Base-by-base conservation (phyloP, 2,113 vertebrate species). In the Leucoraja erinaceus region DNA sequence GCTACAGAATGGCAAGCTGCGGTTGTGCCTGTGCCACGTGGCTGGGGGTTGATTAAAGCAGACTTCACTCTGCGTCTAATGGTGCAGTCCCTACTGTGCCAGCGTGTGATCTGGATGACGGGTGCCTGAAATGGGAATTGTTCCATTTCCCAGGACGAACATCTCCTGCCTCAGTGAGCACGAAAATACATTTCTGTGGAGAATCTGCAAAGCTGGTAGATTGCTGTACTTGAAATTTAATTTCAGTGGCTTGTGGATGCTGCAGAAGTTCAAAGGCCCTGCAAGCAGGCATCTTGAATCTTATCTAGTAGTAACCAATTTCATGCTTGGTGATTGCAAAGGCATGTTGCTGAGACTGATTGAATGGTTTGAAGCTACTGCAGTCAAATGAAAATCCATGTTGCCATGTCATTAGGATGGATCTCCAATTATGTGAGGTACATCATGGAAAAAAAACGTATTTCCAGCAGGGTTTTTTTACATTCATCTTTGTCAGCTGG, bases 381-480 rank as follows among this genome's bases (percentile, higher is more conserved):
- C 83, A 63, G 83, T 63, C 83, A 88, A 88, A 63, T 16, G 28
- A 66, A 88, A 88, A 88, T 88, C 59, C 16, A n/a, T 88, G 83
- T 88, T 88, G 83, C 83, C 59, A 66, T 88, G 12, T 88, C 5
- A 61, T 59, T 63, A 31, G 83, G 83, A 63, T 33, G 59, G 83
- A 56, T 88, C 83, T 61, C 14, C 16, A 63, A 31, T 88, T 63
- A 88, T 88, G 28, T 86, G 28, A 31, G 56, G 5, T 63, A 61
- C 70, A 72, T n/a, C 16, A 0, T 28, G 59, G 61, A 86, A 86
- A 2, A 33, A 88, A 31, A 86, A n/a, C n/a, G 59, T 63, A 63
- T 88, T 88, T 66, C 12, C 28, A 63, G 83, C 38, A 47, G 38
- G 38, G 10, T 28, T 61, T 88, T 88, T 11, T 33, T 77, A 31